phyloP scores from a whole-genome alignment of 2,113 vertebrate genomes.

The Paedocypris sp. region DNA sequence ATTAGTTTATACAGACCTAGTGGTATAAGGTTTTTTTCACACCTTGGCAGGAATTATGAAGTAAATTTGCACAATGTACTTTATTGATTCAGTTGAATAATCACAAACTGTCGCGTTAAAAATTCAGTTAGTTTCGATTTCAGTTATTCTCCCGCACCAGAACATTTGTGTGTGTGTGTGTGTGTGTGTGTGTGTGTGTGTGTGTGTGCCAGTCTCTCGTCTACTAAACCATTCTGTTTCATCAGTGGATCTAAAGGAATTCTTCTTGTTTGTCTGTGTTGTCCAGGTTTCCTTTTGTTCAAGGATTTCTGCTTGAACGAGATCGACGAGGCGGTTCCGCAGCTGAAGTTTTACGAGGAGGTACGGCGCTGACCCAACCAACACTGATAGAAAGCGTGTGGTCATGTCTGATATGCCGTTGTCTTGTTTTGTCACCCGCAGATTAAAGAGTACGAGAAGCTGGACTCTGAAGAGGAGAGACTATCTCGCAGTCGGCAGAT shows the following conservation, averaged over 20 bases:
- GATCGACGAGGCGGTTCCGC: slow-evolving; percentile 89
- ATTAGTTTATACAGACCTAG: no score
- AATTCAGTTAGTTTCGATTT: no score
- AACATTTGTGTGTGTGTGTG: no score
- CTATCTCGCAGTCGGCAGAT: slow-evolving; percentile 80
- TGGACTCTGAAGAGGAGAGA: slow-evolving; percentile 86
- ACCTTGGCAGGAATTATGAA: no score
- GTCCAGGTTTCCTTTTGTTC: slow-evolving; percentile 86
- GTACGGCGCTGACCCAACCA: slow-evolving; percentile 51
- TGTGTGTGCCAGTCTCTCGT: background rate
- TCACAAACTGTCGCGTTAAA: no score
- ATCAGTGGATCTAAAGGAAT: background rate
- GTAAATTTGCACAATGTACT: no score
- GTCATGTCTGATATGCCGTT: background rate
- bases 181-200: background rate
- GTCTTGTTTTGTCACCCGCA: slow-evolving; percentile 36
- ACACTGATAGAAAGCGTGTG: slow-evolving; percentile 32
- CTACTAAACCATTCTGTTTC: background rate
- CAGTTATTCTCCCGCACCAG: no score
- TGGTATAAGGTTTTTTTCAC: no score
- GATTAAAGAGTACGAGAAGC: slow-evolving; percentile 91
- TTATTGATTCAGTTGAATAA: no score
- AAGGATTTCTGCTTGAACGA: slow-evolving; percentile 95
- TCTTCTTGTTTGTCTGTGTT: background rate
- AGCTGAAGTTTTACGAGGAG: slow-evolving; percentile 97